phyloP scores from a whole-genome alignment of 92 coral and sea anemone species.

The Epizoanthus rinbou region DNA sequence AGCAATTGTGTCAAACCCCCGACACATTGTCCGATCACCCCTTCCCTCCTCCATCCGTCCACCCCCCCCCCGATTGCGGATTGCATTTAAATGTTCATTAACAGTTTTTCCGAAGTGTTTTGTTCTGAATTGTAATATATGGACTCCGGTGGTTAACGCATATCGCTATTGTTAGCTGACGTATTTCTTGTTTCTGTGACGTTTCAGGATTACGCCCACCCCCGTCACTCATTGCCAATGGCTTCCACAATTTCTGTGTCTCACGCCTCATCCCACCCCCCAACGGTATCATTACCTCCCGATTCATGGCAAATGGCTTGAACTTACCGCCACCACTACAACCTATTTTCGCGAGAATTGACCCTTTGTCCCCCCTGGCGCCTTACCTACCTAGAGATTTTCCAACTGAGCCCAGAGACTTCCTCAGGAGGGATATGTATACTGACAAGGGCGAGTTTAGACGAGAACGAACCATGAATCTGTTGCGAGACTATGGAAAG shows the following conservation, averaged over 20 bases:
- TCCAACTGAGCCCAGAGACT: conserved; percentile 40
- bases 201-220: conserved; percentile 34
- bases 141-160: background rate
- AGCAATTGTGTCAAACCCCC: too few species aligned
- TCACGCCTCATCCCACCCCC: conserved; percentile 34
- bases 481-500: background rate
- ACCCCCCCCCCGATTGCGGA: too few species aligned
- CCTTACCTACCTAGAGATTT: conserved; percentile 34
- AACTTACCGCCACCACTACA: conserved; percentile 36
- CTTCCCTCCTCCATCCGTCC: too few species aligned
- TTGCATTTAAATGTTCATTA: too few species aligned
- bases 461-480: conserved; percentile 42
- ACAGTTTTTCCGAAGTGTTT: background rate
- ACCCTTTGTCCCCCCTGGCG: conserved; percentile 35
- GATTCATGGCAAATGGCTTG: conserved; percentile 20
- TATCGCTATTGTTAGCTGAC: background rate
- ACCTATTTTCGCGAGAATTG: conserved; percentile 35
- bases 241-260: background rate
- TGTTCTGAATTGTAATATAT: background rate
- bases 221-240: conserved; percentile 25
- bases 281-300: conserved; percentile 38
- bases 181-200: background rate
- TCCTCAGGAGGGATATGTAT: conserved; percentile 15
- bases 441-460: conserved; percentile 31
- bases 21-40: too few species aligned